These are phyloP conservation scores for Myzus persicae DNA, from an alignment of 1,140 invertebrate genomes.

Conservation along the genomic window DNA sequence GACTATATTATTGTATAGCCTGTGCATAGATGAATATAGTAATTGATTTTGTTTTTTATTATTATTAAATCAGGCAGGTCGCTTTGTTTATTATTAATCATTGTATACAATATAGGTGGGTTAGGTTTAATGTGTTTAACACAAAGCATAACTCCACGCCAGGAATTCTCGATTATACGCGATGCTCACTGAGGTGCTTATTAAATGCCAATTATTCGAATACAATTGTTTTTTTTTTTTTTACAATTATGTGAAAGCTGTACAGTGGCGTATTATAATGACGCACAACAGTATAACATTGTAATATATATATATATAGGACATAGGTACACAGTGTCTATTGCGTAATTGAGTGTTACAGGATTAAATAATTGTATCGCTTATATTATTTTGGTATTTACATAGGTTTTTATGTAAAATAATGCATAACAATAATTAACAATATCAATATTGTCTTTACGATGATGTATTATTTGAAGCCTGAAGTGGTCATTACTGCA, in stretches of 20 bases:
- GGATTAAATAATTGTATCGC: too few species aligned
- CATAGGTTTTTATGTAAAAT: too few species aligned
- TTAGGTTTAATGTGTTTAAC: background rate
- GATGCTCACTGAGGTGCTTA: background rate
- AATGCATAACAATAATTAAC: too few species aligned
- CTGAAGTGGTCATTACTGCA: too few species aligned
- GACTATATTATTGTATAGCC: too few species aligned
- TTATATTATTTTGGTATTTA: too few species aligned
- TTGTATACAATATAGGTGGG: background rate
- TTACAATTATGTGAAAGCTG: background rate
- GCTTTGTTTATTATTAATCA: background rate
- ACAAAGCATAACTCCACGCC: background rate
- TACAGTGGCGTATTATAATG: background rate
- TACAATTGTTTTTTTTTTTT: conserved; percentile 14
- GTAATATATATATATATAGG: background rate
- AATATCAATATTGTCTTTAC: too few species aligned
- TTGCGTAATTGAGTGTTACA: too few species aligned
- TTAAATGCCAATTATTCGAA: conserved; percentile 19
- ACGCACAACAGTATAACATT: too few species aligned
- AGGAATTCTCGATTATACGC: background rate
- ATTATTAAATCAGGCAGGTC: background rate
- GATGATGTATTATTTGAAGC: too few species aligned
- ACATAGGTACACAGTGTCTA: background rate
- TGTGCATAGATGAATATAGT: background rate
- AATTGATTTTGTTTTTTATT: background rate